Conservation (phyloP, 2,797 vertebrate species). For the Chromis chromis region DNA sequence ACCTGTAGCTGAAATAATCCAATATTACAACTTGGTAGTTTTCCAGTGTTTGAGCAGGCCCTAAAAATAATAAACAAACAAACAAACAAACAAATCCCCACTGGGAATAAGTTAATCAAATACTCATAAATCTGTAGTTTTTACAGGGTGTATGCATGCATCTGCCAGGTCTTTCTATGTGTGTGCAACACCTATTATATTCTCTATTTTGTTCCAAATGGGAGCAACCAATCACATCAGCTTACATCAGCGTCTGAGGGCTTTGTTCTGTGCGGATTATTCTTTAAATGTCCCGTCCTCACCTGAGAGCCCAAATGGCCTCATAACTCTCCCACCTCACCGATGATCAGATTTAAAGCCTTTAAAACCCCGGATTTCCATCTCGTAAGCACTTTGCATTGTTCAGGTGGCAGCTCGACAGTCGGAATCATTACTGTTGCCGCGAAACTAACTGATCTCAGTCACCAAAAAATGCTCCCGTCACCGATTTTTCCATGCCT, state of each 20-base stretch:
- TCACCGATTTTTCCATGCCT: slow-evolving; percentile 29
- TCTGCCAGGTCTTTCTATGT: background rate
- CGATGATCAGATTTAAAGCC: slow-evolving; percentile 31
- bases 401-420: slow-evolving; percentile 23
- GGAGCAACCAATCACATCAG: slow-evolving; percentile 39
- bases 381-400: background rate
- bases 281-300: slow-evolving; percentile 34
- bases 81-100: no score
- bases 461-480: slow-evolving; percentile 22
- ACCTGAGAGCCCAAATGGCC: slow-evolving; percentile 16
- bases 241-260: slow-evolving; percentile 26
- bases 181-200: background rate
- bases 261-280: slow-evolving; percentile 49
- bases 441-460: slow-evolving; percentile 18
- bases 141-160: background rate
- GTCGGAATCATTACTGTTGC: background rate
- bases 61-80: no score
- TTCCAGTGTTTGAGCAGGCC: no score
- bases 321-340: slow-evolving; percentile 21
- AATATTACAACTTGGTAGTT: no score
- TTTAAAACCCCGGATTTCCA: slow-evolving; percentile 16
- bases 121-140: background rate
- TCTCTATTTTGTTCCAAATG: slow-evolving; percentile 13
- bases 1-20: no score
- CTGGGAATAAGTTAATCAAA: no score